Evolutionary conservation across 2,888 invertebrate genomes (phyloP).

Genomic region (Eumerus sabulonum): DNA sequence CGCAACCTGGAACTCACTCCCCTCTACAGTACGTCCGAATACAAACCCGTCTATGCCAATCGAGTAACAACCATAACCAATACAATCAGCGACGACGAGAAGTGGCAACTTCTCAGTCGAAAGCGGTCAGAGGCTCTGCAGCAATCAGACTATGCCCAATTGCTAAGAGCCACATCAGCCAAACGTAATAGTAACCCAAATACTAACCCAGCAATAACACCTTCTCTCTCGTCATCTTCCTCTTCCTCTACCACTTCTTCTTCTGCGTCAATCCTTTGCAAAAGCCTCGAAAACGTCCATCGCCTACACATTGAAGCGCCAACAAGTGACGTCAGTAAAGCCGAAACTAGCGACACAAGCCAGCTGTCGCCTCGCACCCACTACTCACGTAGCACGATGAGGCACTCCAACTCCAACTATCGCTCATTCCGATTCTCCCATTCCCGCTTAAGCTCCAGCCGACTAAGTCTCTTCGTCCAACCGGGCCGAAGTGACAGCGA

Average conservation of each 20-base stretch:
- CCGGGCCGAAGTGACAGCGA: constrained; percentile 44
- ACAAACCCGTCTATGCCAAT: constrained; percentile 78
- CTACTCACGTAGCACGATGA: constrained; percentile 77
- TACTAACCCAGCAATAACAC: constrained; percentile 44
- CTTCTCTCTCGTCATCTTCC: no score
- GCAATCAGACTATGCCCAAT: constrained; percentile 69
- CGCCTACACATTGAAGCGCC: constrained; percentile 49
- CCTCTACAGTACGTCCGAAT: constrained; percentile 75
- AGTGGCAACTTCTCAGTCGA: constrained; percentile 77
- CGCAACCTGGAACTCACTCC: constrained; percentile 77
- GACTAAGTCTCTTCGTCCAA: constrained; percentile 77
- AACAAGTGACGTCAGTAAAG: constrained; percentile 6
- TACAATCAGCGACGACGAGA: constrained; percentile 77
- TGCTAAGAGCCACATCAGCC: constrained; percentile 43
- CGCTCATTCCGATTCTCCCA: constrained; percentile 77
- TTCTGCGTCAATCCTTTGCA: constrained; percentile 6
- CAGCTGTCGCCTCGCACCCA: constrained; percentile 73
- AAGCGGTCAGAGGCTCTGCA: constrained; percentile 73
- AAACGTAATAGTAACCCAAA: constrained; percentile 47
- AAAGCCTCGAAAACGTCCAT: constrained; percentile 45
- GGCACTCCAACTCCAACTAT: constrained; percentile 77
- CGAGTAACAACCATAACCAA: constrained; percentile 76
- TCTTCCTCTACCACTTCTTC: not conserved
- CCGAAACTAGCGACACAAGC: not conserved
- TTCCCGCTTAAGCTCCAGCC: constrained; percentile 77